Percentiles rank a stretch among this genome's conserved stretches.
Conservation (phyloP, 1,140 invertebrate species). For the Heliconius hermathena region DNA sequence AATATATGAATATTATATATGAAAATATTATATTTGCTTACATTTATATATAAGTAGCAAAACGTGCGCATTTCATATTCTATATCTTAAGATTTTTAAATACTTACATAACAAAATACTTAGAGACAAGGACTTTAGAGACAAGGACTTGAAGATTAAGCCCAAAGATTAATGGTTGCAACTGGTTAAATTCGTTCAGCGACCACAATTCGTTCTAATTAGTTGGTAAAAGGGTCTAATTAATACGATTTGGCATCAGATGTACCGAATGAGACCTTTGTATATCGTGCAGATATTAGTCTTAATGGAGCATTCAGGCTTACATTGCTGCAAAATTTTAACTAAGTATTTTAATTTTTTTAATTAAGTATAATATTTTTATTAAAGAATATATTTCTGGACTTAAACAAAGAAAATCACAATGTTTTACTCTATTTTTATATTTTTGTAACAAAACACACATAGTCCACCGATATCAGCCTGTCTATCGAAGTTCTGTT, state of each 20-base stretch:
- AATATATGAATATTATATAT: no score
- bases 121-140: background rate
- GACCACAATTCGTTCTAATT: conserved; percentile 62
- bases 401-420: no score
- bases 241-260: conserved; percentile 58
- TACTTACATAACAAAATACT: background rate
- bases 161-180: background rate
- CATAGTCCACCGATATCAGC: no score
- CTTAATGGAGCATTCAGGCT: conserved; percentile 54
- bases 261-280: conserved; percentile 49
- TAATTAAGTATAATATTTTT: background rate
- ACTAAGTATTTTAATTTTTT: background rate
- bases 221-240: conserved; percentile 59
- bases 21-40: no score
- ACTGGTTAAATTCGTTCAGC: conserved; percentile 33
- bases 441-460: no score
- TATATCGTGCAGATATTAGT: conserved; percentile 65
- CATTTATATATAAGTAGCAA: background rate
- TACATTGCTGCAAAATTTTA: background rate
- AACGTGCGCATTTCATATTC: background rate
- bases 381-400: no score
- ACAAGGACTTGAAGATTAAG: background rate
- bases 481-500: no score
- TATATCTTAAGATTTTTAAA: background rate
- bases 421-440: no score